phyloP scores from a whole-genome alignment of 2,113 vertebrate species.

The Ammodytes marinus region DNA sequence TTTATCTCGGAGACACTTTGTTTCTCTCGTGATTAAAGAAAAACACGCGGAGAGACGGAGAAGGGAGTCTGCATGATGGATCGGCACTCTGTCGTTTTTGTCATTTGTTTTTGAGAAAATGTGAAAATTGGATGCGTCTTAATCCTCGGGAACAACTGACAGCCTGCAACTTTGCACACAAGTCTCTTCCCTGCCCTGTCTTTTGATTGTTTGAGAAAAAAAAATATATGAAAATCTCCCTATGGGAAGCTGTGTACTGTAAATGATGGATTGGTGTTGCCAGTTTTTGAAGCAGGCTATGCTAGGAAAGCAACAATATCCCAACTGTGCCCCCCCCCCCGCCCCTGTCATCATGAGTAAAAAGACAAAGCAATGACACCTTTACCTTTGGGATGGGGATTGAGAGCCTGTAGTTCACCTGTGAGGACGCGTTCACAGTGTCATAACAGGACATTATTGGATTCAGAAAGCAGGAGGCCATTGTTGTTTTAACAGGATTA shows the following conservation, averaged over 20 bases:
- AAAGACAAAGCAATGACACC: conserved; percentile 1
- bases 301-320: conserved; percentile 6
- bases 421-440: neutral
- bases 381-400: neutral
- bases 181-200: neutral
- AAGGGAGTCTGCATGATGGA: neutral
- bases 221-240: neutral
- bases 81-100: neutral
- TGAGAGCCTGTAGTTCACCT: conserved; percentile 9
- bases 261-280: conserved; percentile 22
- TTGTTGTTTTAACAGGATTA: conserved; percentile 16
- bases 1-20: conserved; percentile 22
- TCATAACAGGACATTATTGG: conserved; percentile 1
- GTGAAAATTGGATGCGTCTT: neutral
- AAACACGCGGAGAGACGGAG: neutral
- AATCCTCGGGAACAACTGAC: neutral
- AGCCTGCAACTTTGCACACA: neutral
- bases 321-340: conserved; percentile 1
- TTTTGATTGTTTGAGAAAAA: neutral
- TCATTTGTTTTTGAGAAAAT: conserved; percentile 12
- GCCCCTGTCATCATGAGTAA: conserved; percentile 28
- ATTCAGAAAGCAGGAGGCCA: neutral
- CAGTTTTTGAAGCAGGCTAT: conserved; percentile 18
- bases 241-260: neutral
- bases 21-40: conserved; percentile 29